A percentile compares a stretch with the other conserved stretches of the same genome.
phyloP scores from a whole-genome alignment of 2,797 vertebrate genomes.

The Arctocebus calabarensis region DNA sequence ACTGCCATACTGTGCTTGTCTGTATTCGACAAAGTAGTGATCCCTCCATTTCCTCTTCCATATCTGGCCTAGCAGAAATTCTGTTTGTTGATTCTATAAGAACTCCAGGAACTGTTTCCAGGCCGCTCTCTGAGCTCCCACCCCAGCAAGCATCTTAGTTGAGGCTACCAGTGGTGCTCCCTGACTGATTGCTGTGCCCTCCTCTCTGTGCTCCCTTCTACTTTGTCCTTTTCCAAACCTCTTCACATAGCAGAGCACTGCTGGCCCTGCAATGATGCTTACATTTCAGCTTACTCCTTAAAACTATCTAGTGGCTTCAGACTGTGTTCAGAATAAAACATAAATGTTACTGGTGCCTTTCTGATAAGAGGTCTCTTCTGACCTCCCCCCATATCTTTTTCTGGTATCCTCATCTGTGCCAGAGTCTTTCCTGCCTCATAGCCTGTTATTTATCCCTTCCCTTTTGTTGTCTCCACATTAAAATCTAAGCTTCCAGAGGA shows the following conservation, averaged over 20 bases:
- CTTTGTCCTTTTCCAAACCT: neutral
- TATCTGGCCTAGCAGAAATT: neutral
- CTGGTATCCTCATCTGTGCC: fast-evolving
- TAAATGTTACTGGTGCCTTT: neutral
- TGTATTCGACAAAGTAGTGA: neutral
- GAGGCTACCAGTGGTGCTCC: neutral
- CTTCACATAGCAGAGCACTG: neutral
- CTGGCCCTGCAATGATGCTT: neutral
- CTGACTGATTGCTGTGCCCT: neutral
- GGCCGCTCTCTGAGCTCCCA: neutral
- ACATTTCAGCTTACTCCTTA: neutral
- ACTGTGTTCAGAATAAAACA: neutral
- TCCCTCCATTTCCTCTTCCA: neutral
- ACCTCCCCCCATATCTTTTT: neutral
- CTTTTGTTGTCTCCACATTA: neutral
- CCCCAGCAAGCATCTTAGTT: neutral
- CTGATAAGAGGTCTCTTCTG: neutral
- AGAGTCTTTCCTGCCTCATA: neutral
- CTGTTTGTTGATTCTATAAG: neutral
- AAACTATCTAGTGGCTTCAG: neutral
- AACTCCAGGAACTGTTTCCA: neutral
- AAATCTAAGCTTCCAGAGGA: neutral
- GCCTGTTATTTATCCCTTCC: neutral
- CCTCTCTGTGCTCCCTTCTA: neutral
- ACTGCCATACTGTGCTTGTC: neutral